These are phyloP conservation scores for Prunella strophiata DNA, from an alignment of 2,797 vertebrate species.

Conservation along the genomic window DNA sequence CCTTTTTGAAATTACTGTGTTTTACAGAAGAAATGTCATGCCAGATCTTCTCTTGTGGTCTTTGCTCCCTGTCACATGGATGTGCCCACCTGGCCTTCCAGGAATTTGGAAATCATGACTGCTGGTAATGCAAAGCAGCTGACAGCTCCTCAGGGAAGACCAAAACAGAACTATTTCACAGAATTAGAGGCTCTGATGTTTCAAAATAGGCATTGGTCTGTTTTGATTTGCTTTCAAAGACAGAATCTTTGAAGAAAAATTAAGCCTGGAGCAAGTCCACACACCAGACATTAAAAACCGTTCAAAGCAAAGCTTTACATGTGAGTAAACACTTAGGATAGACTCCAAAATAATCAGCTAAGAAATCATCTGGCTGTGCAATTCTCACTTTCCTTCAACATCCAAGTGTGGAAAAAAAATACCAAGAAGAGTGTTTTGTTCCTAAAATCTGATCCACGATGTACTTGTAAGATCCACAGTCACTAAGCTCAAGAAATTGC, in stretches of 20 bases:
- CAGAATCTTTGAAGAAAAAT: background rate
- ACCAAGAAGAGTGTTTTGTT: background rate
- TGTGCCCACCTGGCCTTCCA: background rate
- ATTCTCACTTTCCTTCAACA: background rate
- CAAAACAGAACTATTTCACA: background rate
- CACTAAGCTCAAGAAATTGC: background rate
- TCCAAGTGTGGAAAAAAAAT: background rate
- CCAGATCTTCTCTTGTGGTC: background rate
- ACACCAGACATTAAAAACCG: background rate
- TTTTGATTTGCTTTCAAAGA: conserved; percentile 3
- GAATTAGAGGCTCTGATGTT: background rate
- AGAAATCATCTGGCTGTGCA: background rate
- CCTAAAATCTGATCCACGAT: background rate
- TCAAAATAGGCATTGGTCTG: background rate
- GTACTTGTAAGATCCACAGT: background rate
- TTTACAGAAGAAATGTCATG: background rate
- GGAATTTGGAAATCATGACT: background rate
- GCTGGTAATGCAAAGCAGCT: background rate
- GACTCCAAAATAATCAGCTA: background rate
- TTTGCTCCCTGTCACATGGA: background rate
- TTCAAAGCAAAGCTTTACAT: background rate
- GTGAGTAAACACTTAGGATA: background rate
- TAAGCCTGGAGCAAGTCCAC: background rate
- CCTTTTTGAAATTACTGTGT: background rate
- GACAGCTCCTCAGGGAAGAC: background rate